phyloP scores from a whole-genome alignment of 1,140 invertebrate species.

The Gonioctena quinquepunctata region DNA sequence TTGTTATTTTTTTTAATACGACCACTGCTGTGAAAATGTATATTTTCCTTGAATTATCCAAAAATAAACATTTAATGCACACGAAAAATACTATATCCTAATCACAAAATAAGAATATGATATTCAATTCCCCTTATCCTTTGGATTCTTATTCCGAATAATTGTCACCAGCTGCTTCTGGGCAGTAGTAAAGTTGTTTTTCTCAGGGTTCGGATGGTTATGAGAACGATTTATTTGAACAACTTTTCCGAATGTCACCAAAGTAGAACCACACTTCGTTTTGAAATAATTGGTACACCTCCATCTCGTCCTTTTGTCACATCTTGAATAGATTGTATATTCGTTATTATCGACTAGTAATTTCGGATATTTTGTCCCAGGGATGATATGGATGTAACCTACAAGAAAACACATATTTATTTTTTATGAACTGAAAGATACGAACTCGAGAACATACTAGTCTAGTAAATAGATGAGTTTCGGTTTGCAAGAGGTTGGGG shows the following conservation, averaged over 20 bases:
- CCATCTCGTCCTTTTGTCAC: constrained; percentile 28
- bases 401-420: background rate
- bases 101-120: too few species aligned
- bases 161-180: background rate
- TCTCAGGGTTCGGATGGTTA: constrained; percentile 26
- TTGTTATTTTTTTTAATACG: too few species aligned
- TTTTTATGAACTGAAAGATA: too few species aligned
- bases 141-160: background rate
- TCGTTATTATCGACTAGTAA: constrained; percentile 37
- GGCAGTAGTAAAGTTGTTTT: background rate
- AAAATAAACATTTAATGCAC: too few species aligned
- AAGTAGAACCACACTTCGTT: constrained; percentile 31
- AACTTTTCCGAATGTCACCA: constrained; percentile 29
- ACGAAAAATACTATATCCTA: too few species aligned
- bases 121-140: too few species aligned
- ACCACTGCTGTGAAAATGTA: too few species aligned
- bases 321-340: constrained; percentile 25
- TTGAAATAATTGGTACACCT: constrained; percentile 30
- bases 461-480: too few species aligned
- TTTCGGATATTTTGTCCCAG: constrained; percentile 40
- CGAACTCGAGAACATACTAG: too few species aligned
- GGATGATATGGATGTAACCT: constrained; percentile 34
- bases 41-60: too few species aligned
- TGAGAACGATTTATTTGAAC: constrained; percentile 27
- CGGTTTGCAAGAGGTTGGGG: too few species aligned